Percentiles rank a stretch among this genome's conserved stretches.
Evolutionary conservation across 2,113 vertebrate species (phyloP).

Genomic region (Mixornis gularis): DNA sequence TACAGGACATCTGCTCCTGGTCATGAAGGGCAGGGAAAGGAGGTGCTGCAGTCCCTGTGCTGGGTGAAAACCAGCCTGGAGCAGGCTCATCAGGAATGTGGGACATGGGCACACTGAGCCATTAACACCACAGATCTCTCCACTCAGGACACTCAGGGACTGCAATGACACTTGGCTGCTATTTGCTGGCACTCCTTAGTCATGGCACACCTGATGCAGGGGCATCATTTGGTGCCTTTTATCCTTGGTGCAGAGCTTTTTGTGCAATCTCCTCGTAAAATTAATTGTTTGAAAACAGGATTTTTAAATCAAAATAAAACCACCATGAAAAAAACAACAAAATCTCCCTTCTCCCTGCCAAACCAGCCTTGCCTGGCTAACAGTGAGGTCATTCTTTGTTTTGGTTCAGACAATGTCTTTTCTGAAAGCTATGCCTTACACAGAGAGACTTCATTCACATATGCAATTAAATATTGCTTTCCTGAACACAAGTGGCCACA

Average conservation of each 20-base stretch:
- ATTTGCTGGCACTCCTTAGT: not conserved
- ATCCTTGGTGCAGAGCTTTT: not conserved
- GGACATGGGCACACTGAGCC: not conserved
- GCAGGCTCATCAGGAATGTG: not conserved
- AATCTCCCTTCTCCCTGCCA: not conserved
- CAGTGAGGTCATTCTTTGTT: not conserved
- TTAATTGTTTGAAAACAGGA: not conserved
- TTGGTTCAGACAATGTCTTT: not conserved
- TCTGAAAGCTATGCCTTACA: not conserved
- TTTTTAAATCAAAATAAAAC: not conserved
- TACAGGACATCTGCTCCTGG: not conserved
- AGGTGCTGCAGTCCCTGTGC: not conserved
- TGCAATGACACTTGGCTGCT: not conserved
- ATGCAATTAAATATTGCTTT: conserved; percentile 56
- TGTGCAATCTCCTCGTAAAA: not conserved
- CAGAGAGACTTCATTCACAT: conserved; percentile 20
- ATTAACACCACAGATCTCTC: rapidly evolving
- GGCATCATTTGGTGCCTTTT: not conserved
- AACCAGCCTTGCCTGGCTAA: not conserved
- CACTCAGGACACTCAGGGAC: not conserved
- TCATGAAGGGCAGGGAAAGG: not conserved
- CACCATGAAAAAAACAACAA: not conserved
- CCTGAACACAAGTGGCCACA: conserved; percentile 38
- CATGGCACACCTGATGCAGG: not conserved
- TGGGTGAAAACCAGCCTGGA: not conserved